Conservation (phyloP, 1,140 invertebrate species). For the Diplogasteroides magnus region DNA sequence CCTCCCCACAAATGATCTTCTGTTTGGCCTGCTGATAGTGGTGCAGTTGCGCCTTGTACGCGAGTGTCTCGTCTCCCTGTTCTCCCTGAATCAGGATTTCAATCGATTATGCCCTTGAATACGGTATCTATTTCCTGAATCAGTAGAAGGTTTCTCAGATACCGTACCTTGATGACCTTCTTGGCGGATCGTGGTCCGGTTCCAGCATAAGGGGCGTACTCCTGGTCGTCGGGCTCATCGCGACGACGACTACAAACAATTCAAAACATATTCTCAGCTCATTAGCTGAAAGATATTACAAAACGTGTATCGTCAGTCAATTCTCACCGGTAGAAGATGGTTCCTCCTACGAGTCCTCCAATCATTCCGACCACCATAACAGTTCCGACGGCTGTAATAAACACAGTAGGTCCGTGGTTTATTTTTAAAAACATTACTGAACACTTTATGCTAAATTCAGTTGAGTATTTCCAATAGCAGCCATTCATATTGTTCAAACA, state of each 20-base stretch:
- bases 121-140: background rate
- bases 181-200: conserved; percentile 25
- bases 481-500: too few species aligned
- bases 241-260: conserved; percentile 7
- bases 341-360: conserved; percentile 40
- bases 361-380: conserved; percentile 41
- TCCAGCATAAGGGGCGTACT: conserved; percentile 30
- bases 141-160: background rate
- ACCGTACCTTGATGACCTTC: conserved; percentile 12
- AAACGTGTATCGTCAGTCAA: background rate
- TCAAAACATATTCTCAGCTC: background rate
- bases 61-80: conserved; percentile 46
- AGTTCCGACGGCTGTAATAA: conserved; percentile 42
- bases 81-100: conserved; percentile 16
- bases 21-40: conserved; percentile 53
- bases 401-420: too few species aligned
- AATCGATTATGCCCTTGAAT: conserved; percentile 11
- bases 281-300: conserved; percentile 5
- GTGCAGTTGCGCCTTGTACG: conserved; percentile 53
- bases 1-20: conserved; percentile 51
- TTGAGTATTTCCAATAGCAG: too few species aligned
- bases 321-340: conserved; percentile 13
- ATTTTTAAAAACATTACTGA: too few species aligned
- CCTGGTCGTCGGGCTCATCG: conserved; percentile 27
- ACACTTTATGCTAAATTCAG: too few species aligned